Evolutionary conservation across 2,888 invertebrate genomes (phyloP), one percentile per base, ranked within the genome.

Genomic region (Lycia hirtaria): DNA sequence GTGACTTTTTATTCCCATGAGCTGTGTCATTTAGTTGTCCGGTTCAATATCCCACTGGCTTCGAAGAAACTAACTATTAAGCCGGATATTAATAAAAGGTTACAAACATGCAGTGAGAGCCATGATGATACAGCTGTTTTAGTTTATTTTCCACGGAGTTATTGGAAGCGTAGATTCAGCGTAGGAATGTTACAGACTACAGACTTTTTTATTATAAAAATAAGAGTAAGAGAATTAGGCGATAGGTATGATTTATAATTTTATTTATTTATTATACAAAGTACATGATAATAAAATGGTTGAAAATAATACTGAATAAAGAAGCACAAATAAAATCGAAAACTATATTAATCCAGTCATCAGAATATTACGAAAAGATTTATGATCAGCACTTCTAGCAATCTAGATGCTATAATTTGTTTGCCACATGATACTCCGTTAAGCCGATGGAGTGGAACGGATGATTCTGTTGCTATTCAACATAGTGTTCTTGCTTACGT

Each of bases 1-100:
- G 62, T 64, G 65, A 67, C 76, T 81, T 83, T 84, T 84, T 83
- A 76, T 84, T 85, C 83, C 78, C 85, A 84, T 78, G 61, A 60
- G 67, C 47, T 58, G 60, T 58, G 58, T 54, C 61, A 65, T 62
- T 57, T 56, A 50, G 52, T 62, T 53, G 50, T 43, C 35, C 55
- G 47, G 57, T 57, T 58, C 60, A 58, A 62, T 56, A 58, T 53
- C 52, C 57, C 24, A 43, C 28, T 12, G 32, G 19, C 12, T 53
- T 43, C 19, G 22, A 15, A 57, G 52, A 48, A 43, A 32, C 43
- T 43, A 30, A 3, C n/a, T 24, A 48, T 30, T 41, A 41, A 14
- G 30, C 17, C 14, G n/a, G 26, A 33, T 32, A 40, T 47, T 51
- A 51, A 48, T 54, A 20, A 33, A 35, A 30, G 5, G 32, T 17